Conservation (phyloP, 2,113 vertebrate genomes). For the Phoxinus phoxinus region DNA sequence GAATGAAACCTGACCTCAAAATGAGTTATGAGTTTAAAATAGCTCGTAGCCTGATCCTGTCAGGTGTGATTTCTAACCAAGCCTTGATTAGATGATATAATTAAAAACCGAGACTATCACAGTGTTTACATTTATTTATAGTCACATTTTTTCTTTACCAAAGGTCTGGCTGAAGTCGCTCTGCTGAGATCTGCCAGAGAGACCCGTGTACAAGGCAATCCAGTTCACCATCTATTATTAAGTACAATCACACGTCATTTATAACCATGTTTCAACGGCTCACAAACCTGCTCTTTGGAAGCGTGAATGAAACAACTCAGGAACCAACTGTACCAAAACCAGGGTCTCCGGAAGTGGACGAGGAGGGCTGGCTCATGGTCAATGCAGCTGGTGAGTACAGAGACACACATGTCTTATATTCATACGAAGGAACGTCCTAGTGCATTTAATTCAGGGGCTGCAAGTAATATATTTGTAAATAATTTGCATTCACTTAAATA, state of each 20-base stretch:
- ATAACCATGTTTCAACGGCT: slow-evolving; percentile 86
- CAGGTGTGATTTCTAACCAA: background rate
- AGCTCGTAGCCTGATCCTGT: background rate
- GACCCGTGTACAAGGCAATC: background rate
- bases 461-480: background rate
- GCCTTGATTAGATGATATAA: background rate
- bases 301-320: slow-evolving; percentile 63
- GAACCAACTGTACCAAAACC: slow-evolving; percentile 73
- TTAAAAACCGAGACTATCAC: background rate
- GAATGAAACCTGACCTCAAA: slow-evolving; percentile 33
- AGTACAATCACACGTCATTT: background rate
- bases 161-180: background rate
- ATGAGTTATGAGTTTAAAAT: slow-evolving; percentile 28
- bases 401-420: background rate
- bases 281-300: slow-evolving; percentile 86
- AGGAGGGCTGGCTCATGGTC: slow-evolving; percentile 92
- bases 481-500: background rate
- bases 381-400: slow-evolving; percentile 82
- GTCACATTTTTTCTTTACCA: background rate
- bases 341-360: slow-evolving; percentile 79
- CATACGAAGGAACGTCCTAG: background rate
- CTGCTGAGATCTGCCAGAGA: background rate
- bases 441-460: background rate
- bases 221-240: background rate
- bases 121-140: slow-evolving; percentile 1